These are phyloP conservation scores for Drosophila mercatorum DNA, from an alignment of 2,888 invertebrate genomes.

Conservation along the genomic window DNA sequence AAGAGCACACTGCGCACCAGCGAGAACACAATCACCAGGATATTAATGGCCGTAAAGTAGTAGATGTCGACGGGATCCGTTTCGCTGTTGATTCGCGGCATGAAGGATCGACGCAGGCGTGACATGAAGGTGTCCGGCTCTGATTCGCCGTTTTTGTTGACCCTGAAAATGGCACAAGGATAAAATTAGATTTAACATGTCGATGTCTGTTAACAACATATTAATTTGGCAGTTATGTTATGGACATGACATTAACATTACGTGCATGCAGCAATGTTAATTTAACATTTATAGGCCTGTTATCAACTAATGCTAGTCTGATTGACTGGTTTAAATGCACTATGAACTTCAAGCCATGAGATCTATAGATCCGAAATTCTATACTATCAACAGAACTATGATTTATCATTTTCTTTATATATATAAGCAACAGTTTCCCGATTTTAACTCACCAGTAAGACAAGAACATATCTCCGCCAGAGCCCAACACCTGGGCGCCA, in stretches of 20 bases:
- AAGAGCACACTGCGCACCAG: slow-evolving; percentile 84
- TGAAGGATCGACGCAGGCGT: slow-evolving; percentile 66
- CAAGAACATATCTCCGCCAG: slow-evolving; percentile 91
- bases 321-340: not conserved
- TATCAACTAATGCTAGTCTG: not conserved
- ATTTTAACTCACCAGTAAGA: slow-evolving; percentile 87
- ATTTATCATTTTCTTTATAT: too few species aligned
- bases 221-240: not conserved
- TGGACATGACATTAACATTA: not conserved
- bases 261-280: not conserved
- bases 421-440: too few species aligned
- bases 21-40: slow-evolving; percentile 84
- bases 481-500: slow-evolving; percentile 89
- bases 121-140: slow-evolving; percentile 62
- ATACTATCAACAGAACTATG: too few species aligned
- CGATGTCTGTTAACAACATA: not conserved
- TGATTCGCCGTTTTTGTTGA: slow-evolving; percentile 73
- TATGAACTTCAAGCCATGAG: too few species aligned
- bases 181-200: not conserved
- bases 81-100: slow-evolving; percentile 61
- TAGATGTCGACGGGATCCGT: slow-evolving; percentile 84
- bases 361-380: too few species aligned
- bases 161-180: slow-evolving; percentile 54
- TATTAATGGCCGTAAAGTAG: slow-evolving; percentile 85
- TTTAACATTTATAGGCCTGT: not conserved